Evolutionary conservation across 2,888 invertebrate genomes (phyloP), one percentile per base, ranked within the genome.

Genomic region (Phragmatobia fuliginosa): DNA sequence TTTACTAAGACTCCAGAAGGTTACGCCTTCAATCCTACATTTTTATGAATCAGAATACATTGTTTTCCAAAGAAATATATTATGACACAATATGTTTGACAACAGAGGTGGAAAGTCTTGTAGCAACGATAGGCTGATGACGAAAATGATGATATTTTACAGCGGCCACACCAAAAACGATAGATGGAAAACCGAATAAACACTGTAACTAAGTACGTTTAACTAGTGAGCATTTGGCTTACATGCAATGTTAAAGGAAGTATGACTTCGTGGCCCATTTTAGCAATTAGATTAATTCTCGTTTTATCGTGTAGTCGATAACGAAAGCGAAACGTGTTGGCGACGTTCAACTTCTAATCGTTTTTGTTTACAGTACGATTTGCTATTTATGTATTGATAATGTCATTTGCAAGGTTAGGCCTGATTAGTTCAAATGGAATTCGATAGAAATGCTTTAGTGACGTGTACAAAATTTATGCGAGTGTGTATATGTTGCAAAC

Each of bases 261-360:
- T 28, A 33, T 32, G 66, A 56, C 28, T 31, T 41, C 49, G 67
- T 78, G 83, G 31, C 77, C 83, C 73, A 81, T 79, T 82, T 79
- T 63, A 74, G 60, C 66, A 74, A 77, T 74, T 83, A 74, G 70
- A 81, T 77, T 77, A 81, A 60, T 68, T 66, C 28, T 45, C 32
- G n/a, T 69, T 56, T 83, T 81, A 81, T 83, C 83, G 67, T 64
- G 59, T 70, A 66, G 41, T 63, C 66, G 82, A 83, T 82, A 82
- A 69, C 21, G 58, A 58, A 36, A 62, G 64, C 41, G 21, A 49
- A 25, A 32, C 62, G 67, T 65, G 61, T 70, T 61, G 45, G 49
- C 73, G 82, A 75, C 72, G 63, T 70, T 49, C 45, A 49, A 49
- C 45, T n/a, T 49, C 45, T 67, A 70, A 69, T 72, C 79, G 59